Base-by-base conservation (phyloP, 2,888 invertebrate genomes). In the Volucella bombylans region DNA sequence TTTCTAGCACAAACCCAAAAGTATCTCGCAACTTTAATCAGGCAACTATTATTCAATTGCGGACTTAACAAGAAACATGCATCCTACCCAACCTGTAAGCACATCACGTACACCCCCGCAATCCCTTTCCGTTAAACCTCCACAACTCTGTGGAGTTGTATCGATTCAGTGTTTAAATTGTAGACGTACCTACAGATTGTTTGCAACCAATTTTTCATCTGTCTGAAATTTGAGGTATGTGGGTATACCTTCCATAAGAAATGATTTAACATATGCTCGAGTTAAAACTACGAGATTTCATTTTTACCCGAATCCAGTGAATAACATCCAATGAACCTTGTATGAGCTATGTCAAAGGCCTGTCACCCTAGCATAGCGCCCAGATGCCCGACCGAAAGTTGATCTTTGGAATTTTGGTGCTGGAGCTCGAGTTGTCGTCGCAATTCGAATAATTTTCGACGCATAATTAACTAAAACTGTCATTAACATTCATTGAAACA, bases 41-140 rank as follows among this genome's bases (percentile, higher is more conserved):
- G 80, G 68, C 68, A 62, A 81, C 74, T 81, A 81, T 69, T 74
- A 81, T 81, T 81, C 80, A 74, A 74, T 74, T 74, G 68, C 50
- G 62, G 68, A 68, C 64, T 39, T 38, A 69, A 47, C 47, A 47
- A 49, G 57, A 15, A 57, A n/a, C 15, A 1, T 14, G 15, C 10
- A 54, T 55, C 11, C 23, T 31, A 41, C 1, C 41, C 12, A 9
- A 4, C 9, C 38, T 12, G 0, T 47, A 57, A 67, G 43, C 54
- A 67, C 11, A 39, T 49, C 41, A 52, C 14, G 23, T 43, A 31
- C 14, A 45, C 8, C 45, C 31, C 2, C 15, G 23, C 4, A 23
- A 4, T 31, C 45, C 6, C 11, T 54, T 67, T 18, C 18, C 39
- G 54, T 55, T 8, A 31, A 67, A 67, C 23, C 45, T 8, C 43